Conservation (phyloP, 2,888 invertebrate species). For the Scelioninae gen. 1 region DNA sequence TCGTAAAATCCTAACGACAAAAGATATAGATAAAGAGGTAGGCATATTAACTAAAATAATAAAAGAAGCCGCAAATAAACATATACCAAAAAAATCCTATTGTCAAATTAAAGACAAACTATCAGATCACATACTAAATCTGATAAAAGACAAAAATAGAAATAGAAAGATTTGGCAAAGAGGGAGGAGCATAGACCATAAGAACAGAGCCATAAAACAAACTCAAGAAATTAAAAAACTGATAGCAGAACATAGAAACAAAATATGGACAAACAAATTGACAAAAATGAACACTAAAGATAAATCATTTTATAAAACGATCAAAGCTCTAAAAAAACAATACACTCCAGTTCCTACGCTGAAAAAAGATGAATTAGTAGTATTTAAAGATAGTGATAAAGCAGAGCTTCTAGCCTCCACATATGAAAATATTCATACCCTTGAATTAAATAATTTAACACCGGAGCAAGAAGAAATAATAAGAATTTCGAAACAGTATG, state of each 20-base stretch:
- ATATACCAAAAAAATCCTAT: neutral
- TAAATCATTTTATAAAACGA: conserved; percentile 52
- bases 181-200: conserved; percentile 11
- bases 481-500: neutral
- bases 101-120: neutral
- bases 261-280: conserved; percentile 41
- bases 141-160: conserved; percentile 60
- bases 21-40: neutral
- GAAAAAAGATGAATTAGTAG: neutral
- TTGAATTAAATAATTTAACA: conserved; percentile 24
- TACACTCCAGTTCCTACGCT: conserved; percentile 33
- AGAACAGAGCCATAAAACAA: neutral
- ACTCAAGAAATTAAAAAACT: conserved; percentile 46
- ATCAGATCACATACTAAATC: neutral
- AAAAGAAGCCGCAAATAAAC: neutral
- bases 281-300: conserved; percentile 42
- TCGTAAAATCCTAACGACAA: neutral
- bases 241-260: conserved; percentile 46
- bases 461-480: conserved; percentile 27
- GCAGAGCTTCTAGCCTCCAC: conserved; percentile 48
- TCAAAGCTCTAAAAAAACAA: conserved; percentile 55
- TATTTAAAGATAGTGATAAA: conserved; percentile 41
- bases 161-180: conserved; percentile 59
- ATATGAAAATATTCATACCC: conserved; percentile 55
- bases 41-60: neutral